Percentiles rank a stretch among this genome's conserved stretches.
Conservation (phyloP, 2,113 vertebrate genomes). For the Rhynchomys soricoides region DNA sequence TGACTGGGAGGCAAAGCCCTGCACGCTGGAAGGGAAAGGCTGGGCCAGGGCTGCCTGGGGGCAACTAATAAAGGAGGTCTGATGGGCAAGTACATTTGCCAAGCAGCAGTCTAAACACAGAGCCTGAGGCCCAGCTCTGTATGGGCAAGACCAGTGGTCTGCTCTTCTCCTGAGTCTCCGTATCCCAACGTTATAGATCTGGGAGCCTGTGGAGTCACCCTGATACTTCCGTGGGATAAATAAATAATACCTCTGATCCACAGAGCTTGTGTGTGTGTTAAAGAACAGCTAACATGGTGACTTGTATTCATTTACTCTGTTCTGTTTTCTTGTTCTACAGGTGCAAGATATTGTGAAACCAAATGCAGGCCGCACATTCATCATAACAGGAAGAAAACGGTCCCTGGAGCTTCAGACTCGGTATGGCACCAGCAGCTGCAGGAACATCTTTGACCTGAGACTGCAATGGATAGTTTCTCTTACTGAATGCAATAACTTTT, state of each 20-base stretch:
- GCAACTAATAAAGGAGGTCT: not conserved
- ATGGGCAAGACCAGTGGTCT: not conserved
- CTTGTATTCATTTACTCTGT: slow-evolving; percentile 27
- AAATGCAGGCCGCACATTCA: slow-evolving; percentile 91
- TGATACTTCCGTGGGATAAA: not conserved
- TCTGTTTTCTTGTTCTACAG: slow-evolving; percentile 80
- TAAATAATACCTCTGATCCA: not conserved
- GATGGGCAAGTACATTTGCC: not conserved
- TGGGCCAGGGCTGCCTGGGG: not conserved
- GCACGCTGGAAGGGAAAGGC: not conserved
- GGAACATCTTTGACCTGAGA: not conserved
- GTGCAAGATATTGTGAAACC: slow-evolving; percentile 94
- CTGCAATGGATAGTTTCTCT: not conserved
- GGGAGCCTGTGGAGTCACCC: not conserved
- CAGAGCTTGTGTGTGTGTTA: not conserved
- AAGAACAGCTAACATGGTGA: not conserved
- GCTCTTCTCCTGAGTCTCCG: not conserved
- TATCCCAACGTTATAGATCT: not conserved
- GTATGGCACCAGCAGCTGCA: slow-evolving; percentile 78
- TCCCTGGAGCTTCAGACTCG: slow-evolving; percentile 96
- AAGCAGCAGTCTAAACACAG: not conserved
- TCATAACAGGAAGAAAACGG: slow-evolving; percentile 93
- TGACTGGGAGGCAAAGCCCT: not conserved
- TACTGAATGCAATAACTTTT: not conserved
- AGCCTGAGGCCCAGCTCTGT: not conserved